These are phyloP conservation scores for Aphidius gifuensis DNA, from an alignment of 1,140 invertebrate species.

Conservation along the genomic window DNA sequence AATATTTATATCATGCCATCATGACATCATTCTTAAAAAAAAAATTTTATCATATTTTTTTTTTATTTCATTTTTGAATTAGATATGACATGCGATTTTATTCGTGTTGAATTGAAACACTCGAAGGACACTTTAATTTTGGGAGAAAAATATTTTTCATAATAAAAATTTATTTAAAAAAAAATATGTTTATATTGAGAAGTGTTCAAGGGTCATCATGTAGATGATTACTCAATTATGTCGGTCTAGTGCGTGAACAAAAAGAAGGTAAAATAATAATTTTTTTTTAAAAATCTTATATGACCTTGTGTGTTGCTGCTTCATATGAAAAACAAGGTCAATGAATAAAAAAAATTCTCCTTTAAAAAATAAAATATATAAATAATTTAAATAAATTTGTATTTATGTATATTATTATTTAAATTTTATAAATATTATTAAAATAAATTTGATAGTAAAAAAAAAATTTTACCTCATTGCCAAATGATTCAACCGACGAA, in stretches of 20 bases:
- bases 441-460: not conserved
- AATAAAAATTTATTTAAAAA: not conserved
- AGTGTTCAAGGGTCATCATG: not conserved
- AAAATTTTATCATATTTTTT: slow-evolving; percentile 10
- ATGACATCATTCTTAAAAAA: not conserved
- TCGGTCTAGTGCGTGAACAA: not conserved
- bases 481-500: not conserved
- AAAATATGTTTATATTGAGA: not conserved
- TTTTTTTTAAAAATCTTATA: no score
- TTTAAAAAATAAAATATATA: not conserved
- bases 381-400: not conserved
- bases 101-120: slow-evolving; percentile 5
- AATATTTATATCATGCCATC: not conserved
- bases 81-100: slow-evolving; percentile 3
- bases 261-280: no score
- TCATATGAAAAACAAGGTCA: no score
- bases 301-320: no score
- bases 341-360: not conserved
- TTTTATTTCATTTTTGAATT: not conserved
- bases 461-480: not conserved
- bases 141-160: not conserved
- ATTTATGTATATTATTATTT: no score
- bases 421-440: not conserved
- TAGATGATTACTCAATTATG: slow-evolving; percentile 4
- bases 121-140: slow-evolving; percentile 8